Base-by-base conservation (phyloP, 2,797 vertebrate genomes). In the Geotrypetes seraphini region DNA sequence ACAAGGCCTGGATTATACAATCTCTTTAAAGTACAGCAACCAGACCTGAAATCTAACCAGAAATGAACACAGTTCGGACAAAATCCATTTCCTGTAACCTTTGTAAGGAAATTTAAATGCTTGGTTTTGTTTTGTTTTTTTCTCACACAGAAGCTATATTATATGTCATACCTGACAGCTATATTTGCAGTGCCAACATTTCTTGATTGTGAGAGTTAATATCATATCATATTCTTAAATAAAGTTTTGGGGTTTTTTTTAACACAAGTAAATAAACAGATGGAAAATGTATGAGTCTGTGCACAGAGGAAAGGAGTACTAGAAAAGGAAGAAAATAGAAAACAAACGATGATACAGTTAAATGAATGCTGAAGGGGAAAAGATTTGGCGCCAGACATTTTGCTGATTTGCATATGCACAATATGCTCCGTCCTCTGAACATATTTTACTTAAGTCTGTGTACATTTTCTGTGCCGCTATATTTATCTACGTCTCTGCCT, bases 341-440 rank as follows among this genome's bases (percentile, higher is more conserved):
- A 63, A 43, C 63, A n/a, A n/a, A n/a, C n/a, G n/a, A n/a, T n/a
- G 62, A 64, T 56, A 55, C 39, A 71, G 50, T 46, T 55, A 64
- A 68, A 49, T 42, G 61, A 66, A 71, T 66, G 64, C 56, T 73
- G 79, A 78, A 81, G 74, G 75, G 71, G 66, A 77, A n/a, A 60
- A 69, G 44, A 63, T 69, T 70, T 56, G 53, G 69, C 59, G 63
- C 50, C 70, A 80, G 79, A 79, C 77, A 68, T 39, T 4, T 27
- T 21, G 56, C n/a, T 39, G 61, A 78, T 79, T 77, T 81, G 69
- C 75, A 81, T 78, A 72, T 65, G 63, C 65, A 69, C 74, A 79
- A 73, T 78, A 77, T 79, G 71, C 57, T 79, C 77, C 73, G 77
- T 70, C 76, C 75, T 69, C 31, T 62, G 65, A 73, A 63, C 63